Percentiles rank a stretch among this genome's conserved stretches.
These are phyloP conservation scores for Stenolophus ochropezus DNA, from an alignment of 2,888 invertebrate species.

Conservation along the genomic window DNA sequence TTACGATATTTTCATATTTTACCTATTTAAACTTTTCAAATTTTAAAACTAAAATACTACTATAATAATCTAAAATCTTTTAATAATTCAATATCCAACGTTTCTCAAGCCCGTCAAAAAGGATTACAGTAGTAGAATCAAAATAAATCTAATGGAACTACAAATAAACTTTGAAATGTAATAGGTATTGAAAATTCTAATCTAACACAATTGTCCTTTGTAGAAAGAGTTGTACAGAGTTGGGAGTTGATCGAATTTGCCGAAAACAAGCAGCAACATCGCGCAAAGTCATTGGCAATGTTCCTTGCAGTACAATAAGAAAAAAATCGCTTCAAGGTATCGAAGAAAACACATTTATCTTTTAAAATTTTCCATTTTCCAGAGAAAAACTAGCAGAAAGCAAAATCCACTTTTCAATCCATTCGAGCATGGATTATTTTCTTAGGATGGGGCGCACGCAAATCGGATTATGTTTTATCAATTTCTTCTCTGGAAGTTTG, in stretches of 20 bases:
- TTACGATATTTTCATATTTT: no score
- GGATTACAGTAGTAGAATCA: no score
- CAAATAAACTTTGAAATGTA: not conserved
- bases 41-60: no score
- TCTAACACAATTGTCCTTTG: not conserved
- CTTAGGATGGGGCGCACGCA: conserved; percentile 44
- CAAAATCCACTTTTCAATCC: conserved; percentile 44
- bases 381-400: conserved; percentile 40
- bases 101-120: no score
- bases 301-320: not conserved
- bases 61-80: no score
- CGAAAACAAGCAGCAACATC: not conserved
- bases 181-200: not conserved
- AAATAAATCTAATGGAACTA: no score
- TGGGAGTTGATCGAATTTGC: not conserved
- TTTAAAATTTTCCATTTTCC: conserved; percentile 44
- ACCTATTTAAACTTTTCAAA: no score
- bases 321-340: conserved; percentile 40
- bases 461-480: conserved; percentile 45
- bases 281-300: conserved; percentile 15
- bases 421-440: conserved; percentile 44
- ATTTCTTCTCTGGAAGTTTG: conserved; percentile 42
- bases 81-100: no score
- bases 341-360: conserved; percentile 43
- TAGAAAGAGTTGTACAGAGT: not conserved